Percentiles rank a stretch among this genome's conserved stretches.
phyloP scores from a whole-genome alignment of 2,113 vertebrate genomes.

The Mormyrus lacerda region DNA sequence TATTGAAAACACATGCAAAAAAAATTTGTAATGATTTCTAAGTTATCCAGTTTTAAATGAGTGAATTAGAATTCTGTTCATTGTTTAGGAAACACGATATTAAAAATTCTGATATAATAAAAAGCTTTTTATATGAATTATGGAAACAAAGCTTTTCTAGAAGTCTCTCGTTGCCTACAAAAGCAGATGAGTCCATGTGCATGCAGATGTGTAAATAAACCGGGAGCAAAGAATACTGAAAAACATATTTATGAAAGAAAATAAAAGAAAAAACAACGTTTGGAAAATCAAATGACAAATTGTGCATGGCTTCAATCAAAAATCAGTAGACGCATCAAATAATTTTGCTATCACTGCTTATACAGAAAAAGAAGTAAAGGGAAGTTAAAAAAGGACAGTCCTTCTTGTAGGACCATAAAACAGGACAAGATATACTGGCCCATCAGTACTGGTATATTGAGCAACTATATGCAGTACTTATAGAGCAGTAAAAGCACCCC shows the following conservation, averaged over 20 bases:
- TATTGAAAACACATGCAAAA: not conserved
- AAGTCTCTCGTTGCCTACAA: constrained; percentile 34
- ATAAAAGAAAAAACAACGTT: not conserved
- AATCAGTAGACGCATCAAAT: not conserved
- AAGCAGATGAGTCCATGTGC: not conserved
- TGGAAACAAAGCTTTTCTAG: constrained; percentile 47
- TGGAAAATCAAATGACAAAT: not conserved
- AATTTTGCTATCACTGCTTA: constrained; percentile 34
- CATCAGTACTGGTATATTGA: constrained; percentile 92
- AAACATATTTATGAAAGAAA: constrained; percentile 2
- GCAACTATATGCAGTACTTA: constrained; percentile 99
- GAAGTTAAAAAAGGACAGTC: constrained; percentile 19
- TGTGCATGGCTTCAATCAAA: not conserved
- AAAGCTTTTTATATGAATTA: constrained; percentile 68
- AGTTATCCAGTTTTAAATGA: not conserved
- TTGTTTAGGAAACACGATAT: constrained; percentile 13
- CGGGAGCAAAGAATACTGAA: not conserved
- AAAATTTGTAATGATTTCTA: not conserved
- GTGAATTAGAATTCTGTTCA: not conserved
- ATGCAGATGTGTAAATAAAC: not conserved
- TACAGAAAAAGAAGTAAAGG: constrained; percentile 16
- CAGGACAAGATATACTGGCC: constrained; percentile 69
- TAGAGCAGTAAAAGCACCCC: constrained; percentile 99
- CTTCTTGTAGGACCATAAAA: constrained; percentile 45
- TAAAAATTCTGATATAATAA: constrained; percentile 63